Conservation (phyloP, 2,888 invertebrate genomes). For the Tridacna crocea region DNA sequence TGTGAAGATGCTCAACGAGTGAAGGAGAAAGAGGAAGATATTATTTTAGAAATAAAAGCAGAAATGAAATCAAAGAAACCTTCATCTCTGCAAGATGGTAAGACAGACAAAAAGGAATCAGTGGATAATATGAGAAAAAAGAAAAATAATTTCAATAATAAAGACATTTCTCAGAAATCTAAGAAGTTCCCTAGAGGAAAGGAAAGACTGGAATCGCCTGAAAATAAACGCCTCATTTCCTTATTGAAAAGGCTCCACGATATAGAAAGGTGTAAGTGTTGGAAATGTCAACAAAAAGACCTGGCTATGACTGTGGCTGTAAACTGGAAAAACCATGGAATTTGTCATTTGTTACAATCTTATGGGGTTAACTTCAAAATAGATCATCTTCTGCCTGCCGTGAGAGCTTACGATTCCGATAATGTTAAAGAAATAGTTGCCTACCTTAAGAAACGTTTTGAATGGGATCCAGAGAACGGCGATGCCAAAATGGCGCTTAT, state of each 20-base stretch:
- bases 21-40: not conserved
- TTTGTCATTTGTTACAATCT: slow-evolving; percentile 38
- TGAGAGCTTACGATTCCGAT: slow-evolving; percentile 47
- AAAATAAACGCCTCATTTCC: not conserved
- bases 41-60: not conserved
- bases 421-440: slow-evolving; percentile 36
- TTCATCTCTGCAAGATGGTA: not conserved
- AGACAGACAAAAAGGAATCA: not conserved
- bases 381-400: slow-evolving; percentile 49
- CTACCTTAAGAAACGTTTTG: slow-evolving; percentile 31
- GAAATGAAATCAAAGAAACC: not conserved
- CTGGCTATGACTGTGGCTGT: slow-evolving; percentile 52
- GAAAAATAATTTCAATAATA: not conserved
- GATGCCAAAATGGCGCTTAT: slow-evolving; percentile 37
- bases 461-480: slow-evolving; percentile 24
- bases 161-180: not conserved
- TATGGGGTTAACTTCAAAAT: slow-evolving; percentile 42
- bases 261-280: slow-evolving; percentile 29
- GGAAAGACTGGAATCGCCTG: not conserved
- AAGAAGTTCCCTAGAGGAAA: not conserved
- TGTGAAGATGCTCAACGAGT: slow-evolving; percentile 32
- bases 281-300: slow-evolving; percentile 58
- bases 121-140: not conserved
- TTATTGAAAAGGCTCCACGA: not conserved
- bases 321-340: slow-evolving; percentile 42